Percentiles rank a stretch among this genome's conserved stretches.
Evolutionary conservation across 2,797 vertebrate species (phyloP).

Genomic region (Liasis olivaceus): DNA sequence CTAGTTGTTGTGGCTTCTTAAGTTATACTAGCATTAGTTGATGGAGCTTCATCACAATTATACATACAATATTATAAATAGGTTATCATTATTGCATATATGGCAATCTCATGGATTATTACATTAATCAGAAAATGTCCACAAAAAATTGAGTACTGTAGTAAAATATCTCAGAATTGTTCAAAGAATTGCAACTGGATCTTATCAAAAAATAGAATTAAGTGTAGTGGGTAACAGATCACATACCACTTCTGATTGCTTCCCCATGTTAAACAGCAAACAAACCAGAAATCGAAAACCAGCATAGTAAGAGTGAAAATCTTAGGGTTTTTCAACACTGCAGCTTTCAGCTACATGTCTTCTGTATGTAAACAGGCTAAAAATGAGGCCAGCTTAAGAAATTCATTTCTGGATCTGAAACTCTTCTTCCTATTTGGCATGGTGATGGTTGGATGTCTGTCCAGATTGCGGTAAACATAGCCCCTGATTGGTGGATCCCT

Average conservation of each 20-base stretch:
- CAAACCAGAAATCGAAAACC: background rate
- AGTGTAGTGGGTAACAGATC: background rate
- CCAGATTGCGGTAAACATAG: background rate
- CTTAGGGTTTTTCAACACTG: background rate
- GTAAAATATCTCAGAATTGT: background rate
- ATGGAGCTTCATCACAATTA: slow-evolving; percentile 21
- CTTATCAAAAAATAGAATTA: background rate
- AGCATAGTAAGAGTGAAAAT: background rate
- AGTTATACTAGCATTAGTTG: background rate
- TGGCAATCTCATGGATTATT: background rate
- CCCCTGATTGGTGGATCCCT: background rate
- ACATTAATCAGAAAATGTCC: background rate
- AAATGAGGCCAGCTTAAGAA: background rate
- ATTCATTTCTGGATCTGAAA: background rate
- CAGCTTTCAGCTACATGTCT: background rate
- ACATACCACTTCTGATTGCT: background rate
- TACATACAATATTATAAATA: background rate
- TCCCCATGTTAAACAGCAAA: background rate
- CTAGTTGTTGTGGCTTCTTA: background rate
- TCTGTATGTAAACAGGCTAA: background rate
- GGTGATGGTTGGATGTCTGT: background rate
- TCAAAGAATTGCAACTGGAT: background rate
- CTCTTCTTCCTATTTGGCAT: background rate
- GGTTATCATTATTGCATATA: background rate
- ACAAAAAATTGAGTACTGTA: background rate